Evolutionary conservation across 2,113 vertebrate species (phyloP).

Genomic region (Gobiocypris rarus): DNA sequence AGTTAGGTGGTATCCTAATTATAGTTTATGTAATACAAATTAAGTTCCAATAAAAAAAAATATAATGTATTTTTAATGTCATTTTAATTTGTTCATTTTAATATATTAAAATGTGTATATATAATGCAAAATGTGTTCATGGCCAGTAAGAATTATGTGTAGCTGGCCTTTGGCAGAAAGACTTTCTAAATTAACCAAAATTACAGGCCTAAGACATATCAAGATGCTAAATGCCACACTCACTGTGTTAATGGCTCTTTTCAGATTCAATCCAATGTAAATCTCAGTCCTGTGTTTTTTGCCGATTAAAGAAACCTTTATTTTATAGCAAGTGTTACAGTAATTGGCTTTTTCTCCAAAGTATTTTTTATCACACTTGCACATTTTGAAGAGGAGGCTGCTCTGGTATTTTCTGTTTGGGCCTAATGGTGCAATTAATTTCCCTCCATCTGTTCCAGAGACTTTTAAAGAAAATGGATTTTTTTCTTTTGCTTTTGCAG

Average conservation of each 20-base stretch:
- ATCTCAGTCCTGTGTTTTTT: conserved; percentile 93
- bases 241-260: conserved; percentile 72
- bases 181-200: neutral
- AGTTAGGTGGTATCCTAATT: too few species aligned
- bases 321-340: conserved; percentile 92
- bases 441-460: conserved; percentile 95
- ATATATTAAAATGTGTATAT: neutral
- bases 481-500: conserved; percentile 50
- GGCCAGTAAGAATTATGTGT: neutral
- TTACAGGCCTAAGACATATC: neutral
- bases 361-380: conserved; percentile 89
- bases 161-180: neutral
- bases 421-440: conserved; percentile 98
- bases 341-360: conserved; percentile 93
- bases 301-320: conserved; percentile 95
- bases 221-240: neutral
- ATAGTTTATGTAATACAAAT: neutral
- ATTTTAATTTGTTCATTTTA: neutral
- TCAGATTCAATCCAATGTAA: conserved; percentile 87
- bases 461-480: conserved; percentile 96
- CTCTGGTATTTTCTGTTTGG: conserved; percentile 91
- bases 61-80: too few species aligned
- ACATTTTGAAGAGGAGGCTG: conserved; percentile 89
- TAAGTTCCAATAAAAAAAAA: too few species aligned
- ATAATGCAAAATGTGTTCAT: neutral